phyloP scores from a whole-genome alignment of 2,113 vertebrate genomes.

The Oxygymnocypris stewartii region DNA sequence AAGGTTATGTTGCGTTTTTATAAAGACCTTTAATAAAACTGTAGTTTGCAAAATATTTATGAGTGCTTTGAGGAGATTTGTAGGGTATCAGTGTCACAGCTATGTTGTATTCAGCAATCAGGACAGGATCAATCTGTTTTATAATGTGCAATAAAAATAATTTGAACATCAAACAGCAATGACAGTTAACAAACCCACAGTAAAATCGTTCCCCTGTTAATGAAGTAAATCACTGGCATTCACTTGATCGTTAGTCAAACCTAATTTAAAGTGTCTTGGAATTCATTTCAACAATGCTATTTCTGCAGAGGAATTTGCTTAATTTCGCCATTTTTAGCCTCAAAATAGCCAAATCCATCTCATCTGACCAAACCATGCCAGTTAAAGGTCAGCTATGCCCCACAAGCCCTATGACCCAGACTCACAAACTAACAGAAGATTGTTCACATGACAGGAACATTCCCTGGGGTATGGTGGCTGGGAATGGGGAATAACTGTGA shows the following conservation, averaged over 20 bases:
- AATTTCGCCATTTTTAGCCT: conserved; percentile 49
- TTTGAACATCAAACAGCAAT: not conserved
- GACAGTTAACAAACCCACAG: not conserved
- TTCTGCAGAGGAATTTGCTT: conserved; percentile 59
- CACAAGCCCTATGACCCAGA: conserved; percentile 35
- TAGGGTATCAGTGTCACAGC: not conserved
- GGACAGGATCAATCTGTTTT: not conserved
- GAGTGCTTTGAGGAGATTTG: not conserved
- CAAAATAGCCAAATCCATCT: conserved; percentile 41
- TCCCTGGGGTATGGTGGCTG: not conserved
- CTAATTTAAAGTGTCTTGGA: conserved; percentile 57
- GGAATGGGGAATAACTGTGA: not conserved
- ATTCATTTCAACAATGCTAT: conserved; percentile 56
- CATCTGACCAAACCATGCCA: conserved; percentile 27
- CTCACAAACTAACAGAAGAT: not conserved
- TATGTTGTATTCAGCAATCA: not conserved
- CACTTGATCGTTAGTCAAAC: conserved; percentile 60
- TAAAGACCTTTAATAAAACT: conserved; percentile 2
- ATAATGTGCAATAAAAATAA: not conserved
- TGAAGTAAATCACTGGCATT: conserved; percentile 47
- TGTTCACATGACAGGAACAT: conserved; percentile 14
- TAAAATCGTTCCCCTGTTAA: conserved; percentile 15
- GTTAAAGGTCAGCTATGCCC: conserved; percentile 31
- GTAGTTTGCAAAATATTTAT: not conserved
- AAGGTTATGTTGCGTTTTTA: not conserved